phyloP scores from a whole-genome alignment of 64 coral and sea anemone species.

The Dendronephthya gigantea region DNA sequence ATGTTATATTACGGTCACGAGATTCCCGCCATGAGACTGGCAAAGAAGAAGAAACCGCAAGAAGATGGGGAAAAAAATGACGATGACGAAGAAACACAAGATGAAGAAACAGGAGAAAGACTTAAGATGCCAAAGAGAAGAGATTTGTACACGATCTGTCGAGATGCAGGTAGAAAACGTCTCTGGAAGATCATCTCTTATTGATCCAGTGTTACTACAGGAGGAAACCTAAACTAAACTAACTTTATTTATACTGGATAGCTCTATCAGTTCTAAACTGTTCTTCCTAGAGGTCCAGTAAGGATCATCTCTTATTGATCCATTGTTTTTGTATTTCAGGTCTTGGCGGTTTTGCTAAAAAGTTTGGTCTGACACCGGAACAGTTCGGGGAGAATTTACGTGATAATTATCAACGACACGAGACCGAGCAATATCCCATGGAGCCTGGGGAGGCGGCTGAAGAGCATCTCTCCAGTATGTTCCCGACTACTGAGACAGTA shows the following conservation, averaged over 20 bases:
- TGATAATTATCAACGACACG: conserved; percentile 93
- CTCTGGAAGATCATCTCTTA: too few relatives aligned
- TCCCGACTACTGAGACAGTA: conserved; percentile 74
- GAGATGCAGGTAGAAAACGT: conserved; percentile 72
- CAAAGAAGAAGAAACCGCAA: conserved; percentile 48
- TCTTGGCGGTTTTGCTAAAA: conserved; percentile 71
- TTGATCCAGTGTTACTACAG: too few relatives aligned
- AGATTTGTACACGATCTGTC: conserved; percentile 86
- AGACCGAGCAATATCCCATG: conserved; percentile 85
- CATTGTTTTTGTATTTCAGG: conserved; percentile 43
- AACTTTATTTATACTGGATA: too few relatives aligned
- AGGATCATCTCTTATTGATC: too few relatives aligned
- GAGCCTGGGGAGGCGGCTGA: conserved; percentile 86
- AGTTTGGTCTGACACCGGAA: conserved; percentile 98
- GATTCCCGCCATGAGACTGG: conserved; percentile 73
- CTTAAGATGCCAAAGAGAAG: conserved; percentile 80
- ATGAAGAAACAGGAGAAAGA: conserved; percentile 52
- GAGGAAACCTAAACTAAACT: too few relatives aligned
- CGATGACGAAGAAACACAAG: conserved; percentile 25
- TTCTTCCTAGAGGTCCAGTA: too few relatives aligned
- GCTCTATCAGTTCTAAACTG: too few relatives aligned
- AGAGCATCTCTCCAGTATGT: conserved; percentile 66
- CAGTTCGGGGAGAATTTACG: conserved; percentile 97
- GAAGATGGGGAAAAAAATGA: conserved; percentile 15
- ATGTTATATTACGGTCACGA: conserved; percentile 92